Conservation (phyloP, 35 echinoderm and acorn worm species). For the Amphiura filiformis region DNA sequence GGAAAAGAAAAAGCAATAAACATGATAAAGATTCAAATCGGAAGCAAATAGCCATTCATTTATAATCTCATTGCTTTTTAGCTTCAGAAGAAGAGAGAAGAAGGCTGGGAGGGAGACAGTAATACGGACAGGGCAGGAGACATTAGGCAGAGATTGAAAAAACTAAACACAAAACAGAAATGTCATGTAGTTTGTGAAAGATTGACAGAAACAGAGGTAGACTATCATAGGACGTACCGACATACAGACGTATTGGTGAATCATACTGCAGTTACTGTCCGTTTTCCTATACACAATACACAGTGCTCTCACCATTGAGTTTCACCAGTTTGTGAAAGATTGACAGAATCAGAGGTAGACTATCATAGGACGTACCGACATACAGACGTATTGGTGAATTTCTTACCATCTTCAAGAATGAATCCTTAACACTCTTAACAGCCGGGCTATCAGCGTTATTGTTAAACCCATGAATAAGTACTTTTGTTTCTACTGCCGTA, state of each 20-base stretch:
- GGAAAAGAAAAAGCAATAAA: not conserved
- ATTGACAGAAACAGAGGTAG: not conserved
- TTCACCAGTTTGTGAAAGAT: not conserved
- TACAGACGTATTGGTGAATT: not conserved
- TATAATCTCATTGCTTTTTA: not conserved
- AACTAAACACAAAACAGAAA: not conserved
- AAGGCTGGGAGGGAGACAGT: not conserved
- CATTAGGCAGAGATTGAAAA: not conserved
- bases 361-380: too few species aligned
- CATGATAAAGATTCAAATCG: not conserved
- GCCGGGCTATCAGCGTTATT: not conserved
- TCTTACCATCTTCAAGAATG: not conserved
- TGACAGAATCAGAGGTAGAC: not conserved
- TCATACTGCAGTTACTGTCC: too few species aligned
- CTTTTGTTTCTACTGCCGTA: not conserved
- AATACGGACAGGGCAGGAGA: not conserved
- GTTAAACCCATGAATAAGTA: not conserved
- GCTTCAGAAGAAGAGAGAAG: not conserved
- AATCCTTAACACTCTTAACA: not conserved
- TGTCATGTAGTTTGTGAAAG: not conserved
- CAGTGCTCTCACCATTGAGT: too few species aligned
- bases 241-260: not conserved
- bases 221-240: too few species aligned
- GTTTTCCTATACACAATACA: too few species aligned
- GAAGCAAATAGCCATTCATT: not conserved